phyloP scores from a whole-genome alignment of 1,140 invertebrate species.

The Marisa cornuarietis region DNA sequence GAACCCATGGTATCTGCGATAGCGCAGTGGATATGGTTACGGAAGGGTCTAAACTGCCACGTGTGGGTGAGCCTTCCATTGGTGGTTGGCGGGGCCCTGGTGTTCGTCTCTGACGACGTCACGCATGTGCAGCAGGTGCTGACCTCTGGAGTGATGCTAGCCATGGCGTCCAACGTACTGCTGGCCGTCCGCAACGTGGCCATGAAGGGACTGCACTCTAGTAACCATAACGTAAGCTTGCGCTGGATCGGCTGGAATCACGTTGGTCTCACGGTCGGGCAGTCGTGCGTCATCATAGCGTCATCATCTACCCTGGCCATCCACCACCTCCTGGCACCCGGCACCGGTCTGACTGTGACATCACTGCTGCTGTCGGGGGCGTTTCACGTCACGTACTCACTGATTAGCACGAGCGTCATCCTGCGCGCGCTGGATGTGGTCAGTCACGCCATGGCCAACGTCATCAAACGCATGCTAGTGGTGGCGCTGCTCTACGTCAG shows the following conservation, averaged over 20 bases:
- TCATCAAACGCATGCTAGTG: constrained; percentile 37
- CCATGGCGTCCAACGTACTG: constrained; percentile 28
- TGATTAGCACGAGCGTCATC: constrained; percentile 36
- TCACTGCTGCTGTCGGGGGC: constrained; percentile 1
- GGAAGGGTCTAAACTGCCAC: neutral
- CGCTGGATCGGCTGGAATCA: too few relatives aligned
- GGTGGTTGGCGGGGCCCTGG: constrained; percentile 24
- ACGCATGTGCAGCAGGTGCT: neutral
- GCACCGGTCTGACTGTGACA: neutral
- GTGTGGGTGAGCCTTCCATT: constrained; percentile 16
- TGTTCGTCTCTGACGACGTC: constrained; percentile 11
- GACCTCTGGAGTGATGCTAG: constrained; percentile 4
- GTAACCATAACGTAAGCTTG: too few relatives aligned
- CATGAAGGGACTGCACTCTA: constrained; percentile 2
- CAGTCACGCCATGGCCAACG: constrained; percentile 36
- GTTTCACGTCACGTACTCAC: constrained; percentile 39
- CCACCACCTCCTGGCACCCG: neutral
- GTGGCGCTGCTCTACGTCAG: constrained; percentile 29
- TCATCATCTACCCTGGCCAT: neutral
- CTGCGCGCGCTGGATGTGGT: constrained; percentile 33
- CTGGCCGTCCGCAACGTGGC: constrained; percentile 27
- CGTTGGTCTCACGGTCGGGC: neutral
- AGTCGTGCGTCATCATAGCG: neutral
- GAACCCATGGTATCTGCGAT: constrained; percentile 32
- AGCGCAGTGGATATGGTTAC: constrained; percentile 14